These are phyloP conservation scores for Diprion similis DNA, from an alignment of 1,140 invertebrate genomes.

Conservation along the genomic window DNA sequence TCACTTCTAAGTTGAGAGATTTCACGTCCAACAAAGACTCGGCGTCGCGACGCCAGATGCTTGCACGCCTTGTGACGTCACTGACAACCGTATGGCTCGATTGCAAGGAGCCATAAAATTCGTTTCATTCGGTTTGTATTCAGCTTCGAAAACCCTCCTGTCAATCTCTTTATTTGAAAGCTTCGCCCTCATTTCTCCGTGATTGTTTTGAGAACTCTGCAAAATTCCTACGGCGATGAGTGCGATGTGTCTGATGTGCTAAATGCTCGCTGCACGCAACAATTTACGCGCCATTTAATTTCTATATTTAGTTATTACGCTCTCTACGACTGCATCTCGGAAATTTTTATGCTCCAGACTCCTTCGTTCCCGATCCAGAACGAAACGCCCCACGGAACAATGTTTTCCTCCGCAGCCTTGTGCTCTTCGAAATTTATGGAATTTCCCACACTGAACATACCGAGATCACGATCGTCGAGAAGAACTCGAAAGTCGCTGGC, in stretches of 20 bases:
- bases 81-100: background rate
- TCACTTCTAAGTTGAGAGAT: background rate
- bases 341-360: background rate
- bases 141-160: background rate
- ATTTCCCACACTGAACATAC: conserved; percentile 10
- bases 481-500: conserved; percentile 14
- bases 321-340: background rate
- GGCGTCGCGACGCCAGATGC: background rate
- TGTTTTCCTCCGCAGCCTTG: conserved; percentile 1
- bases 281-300: background rate
- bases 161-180: background rate
- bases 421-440: conserved; percentile 3
- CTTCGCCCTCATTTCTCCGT: background rate
- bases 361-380: background rate
- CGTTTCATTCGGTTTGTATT: background rate
- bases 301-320: background rate
- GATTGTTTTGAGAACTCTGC: background rate
- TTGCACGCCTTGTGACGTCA: conserved; percentile 3
- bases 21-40: background rate
- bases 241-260: background rate
- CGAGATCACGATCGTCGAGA: conserved; percentile 14
- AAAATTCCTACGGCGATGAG: background rate
- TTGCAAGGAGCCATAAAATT: background rate
- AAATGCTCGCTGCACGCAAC: background rate
- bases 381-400: conserved; percentile 12